Evolutionary conservation across 2,113 vertebrate species (phyloP), one percentile per base, ranked within the genome.

Genomic region (Gadus chalcogrammus): DNA sequence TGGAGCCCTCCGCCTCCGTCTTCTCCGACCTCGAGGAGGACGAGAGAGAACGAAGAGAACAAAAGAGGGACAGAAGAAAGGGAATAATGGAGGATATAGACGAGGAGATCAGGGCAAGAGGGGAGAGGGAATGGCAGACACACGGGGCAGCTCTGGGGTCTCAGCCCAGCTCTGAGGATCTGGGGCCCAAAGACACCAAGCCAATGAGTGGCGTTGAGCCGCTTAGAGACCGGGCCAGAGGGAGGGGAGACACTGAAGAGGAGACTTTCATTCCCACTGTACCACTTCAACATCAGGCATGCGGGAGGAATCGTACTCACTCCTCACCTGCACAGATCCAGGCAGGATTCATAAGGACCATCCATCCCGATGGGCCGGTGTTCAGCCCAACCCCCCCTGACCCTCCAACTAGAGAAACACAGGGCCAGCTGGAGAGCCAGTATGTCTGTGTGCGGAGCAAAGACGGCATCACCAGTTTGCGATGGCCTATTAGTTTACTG

Each of bases 1-100:
- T 99, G 3, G 96, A 99, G 81, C 98, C 96, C 16, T 98, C 94
- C 0, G 97, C 97, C 22, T 96, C 97, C 0, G 95, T 98, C 82
- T 99, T 99, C 87, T 96, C 92, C 15, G 97, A 99, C 87, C 92
- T 91, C 55, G 97, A 99, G 76, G 93, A 89, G 71, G 58, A 88
- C 74, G 81, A 91, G 79, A 71, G 92, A 90, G 90, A 84, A 66
- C 86, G 94, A 67, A 87, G 93, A 67, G 73, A 84, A 35, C 79
- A 79, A 77, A 88, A 86, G 73, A 88, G 75, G 65, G 81, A 88
- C 8, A 79, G 84, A 69, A 87, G 88, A 77, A 86, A 78, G 59
- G 80, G 67, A 31, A 86, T 88, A 66, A 79, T 85, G 42, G 80
- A 86, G 72, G 86, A 88, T 60, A 85, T 84, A 31, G 82, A 84